Evolutionary conservation across 2,113 vertebrate genomes (phyloP).

Genomic region (Aphelocoma coerulescens): DNA sequence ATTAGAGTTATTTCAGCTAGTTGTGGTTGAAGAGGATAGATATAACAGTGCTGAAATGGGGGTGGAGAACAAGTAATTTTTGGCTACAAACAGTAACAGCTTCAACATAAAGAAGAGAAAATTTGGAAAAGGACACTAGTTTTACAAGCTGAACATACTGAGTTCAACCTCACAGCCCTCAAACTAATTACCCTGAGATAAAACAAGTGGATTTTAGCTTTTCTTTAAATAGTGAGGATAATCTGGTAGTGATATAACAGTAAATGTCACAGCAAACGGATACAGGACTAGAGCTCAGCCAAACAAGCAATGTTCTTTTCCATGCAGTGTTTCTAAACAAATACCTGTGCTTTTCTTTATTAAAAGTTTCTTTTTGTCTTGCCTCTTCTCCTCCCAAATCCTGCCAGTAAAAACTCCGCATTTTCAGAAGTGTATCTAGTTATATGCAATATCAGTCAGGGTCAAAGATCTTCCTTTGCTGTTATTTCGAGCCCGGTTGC

Average conservation of each 20-base stretch:
- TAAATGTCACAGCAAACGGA: not conserved
- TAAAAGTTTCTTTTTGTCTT: not conserved
- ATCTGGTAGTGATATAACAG: not conserved
- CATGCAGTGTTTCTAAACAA: not conserved
- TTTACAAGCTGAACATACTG: not conserved
- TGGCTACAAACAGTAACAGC: not conserved
- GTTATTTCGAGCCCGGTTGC: not conserved
- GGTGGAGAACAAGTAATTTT: not conserved
- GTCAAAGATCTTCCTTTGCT: slow-evolving; percentile 14
- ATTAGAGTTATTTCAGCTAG: slow-evolving; percentile 13
- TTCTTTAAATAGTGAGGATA: not conserved
- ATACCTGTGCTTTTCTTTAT: not conserved
- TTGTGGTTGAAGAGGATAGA: not conserved
- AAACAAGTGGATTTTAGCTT: slow-evolving; percentile 22
- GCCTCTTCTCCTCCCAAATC: not conserved
- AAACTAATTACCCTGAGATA: not conserved
- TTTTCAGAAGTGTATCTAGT: not conserved
- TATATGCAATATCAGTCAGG: not conserved
- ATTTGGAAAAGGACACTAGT: not conserved
- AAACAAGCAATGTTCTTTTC: not conserved
- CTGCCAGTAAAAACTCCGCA: not conserved
- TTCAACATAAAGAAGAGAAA: not conserved
- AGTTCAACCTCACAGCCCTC: not conserved
- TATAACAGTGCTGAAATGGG: not conserved
- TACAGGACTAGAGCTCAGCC: not conserved